A percentile compares a stretch with the other conserved stretches of the same genome.
These are phyloP conservation scores for Diplodus puntazzo DNA, from an alignment of 2,797 vertebrate species.

Conservation along the genomic window DNA sequence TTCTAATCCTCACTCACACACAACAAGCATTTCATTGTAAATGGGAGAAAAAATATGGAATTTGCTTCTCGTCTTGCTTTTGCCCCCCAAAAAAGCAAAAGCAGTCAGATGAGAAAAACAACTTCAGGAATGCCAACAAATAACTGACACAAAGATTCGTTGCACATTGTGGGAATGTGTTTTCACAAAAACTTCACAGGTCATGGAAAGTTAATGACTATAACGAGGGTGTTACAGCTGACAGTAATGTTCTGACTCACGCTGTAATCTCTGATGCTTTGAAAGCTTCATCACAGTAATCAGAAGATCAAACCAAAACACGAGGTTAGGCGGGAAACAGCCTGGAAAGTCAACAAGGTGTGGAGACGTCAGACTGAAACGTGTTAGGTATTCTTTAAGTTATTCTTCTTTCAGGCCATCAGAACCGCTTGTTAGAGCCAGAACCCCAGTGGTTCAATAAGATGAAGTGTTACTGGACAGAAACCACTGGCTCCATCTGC, in stretches of 20 bases:
- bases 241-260: background rate
- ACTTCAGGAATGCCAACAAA: constrained; percentile 1
- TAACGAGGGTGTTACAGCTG: background rate
- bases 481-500: constrained; percentile 45
- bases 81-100: constrained; percentile 36
- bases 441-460: too few relatives aligned
- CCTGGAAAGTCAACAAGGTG: background rate
- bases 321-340: background rate
- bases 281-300: background rate
- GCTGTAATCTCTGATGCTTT: background rate
- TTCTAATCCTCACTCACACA: background rate
- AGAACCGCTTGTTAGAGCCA: background rate
- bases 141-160: background rate
- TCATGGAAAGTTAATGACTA: background rate
- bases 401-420: background rate
- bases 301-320: background rate
- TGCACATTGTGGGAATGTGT: constrained; percentile 2
- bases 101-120: background rate
- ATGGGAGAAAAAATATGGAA: background rate
- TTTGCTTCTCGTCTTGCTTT: background rate
- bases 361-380: background rate
- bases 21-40: background rate
- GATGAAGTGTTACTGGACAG: background rate
- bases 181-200: constrained; percentile 7
- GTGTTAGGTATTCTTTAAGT: too few relatives aligned